Evolutionary conservation across 2,888 invertebrate genomes (phyloP).

Genomic region (Eucriotettix oculatus): DNA sequence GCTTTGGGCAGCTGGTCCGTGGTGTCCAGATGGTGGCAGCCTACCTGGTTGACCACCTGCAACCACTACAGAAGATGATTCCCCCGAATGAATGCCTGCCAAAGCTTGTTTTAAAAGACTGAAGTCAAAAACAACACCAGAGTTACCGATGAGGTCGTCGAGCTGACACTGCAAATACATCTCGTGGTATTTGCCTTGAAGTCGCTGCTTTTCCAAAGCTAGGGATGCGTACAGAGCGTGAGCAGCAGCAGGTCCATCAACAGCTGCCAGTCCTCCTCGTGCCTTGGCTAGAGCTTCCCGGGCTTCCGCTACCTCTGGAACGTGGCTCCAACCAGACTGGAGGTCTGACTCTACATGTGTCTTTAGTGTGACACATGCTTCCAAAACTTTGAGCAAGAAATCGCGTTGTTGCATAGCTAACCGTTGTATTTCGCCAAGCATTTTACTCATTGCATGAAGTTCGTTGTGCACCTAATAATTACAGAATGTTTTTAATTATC

Average conservation of each 20-base stretch:
- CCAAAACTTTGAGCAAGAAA: slow-evolving; percentile 52
- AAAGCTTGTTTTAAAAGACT: slow-evolving; percentile 47
- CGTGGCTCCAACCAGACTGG: slow-evolving; percentile 45
- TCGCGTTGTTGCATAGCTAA: slow-evolving; percentile 52
- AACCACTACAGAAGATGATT: slow-evolving; percentile 24
- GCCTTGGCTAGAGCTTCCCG: slow-evolving; percentile 43
- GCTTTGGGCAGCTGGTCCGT: slow-evolving; percentile 21
- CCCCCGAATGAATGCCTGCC: slow-evolving; percentile 41
- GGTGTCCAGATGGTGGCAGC: slow-evolving; percentile 10
- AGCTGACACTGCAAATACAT: slow-evolving; percentile 55
- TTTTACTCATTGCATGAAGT: slow-evolving; percentile 47
- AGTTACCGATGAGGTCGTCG: slow-evolving; percentile 50
- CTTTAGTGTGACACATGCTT: slow-evolving; percentile 56
- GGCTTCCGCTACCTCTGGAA: slow-evolving; percentile 46
- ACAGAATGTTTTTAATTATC: neutral
- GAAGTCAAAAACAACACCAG: slow-evolving; percentile 48
- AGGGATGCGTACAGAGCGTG: slow-evolving; percentile 42
- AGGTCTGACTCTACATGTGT: slow-evolving; percentile 59
- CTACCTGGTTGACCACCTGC: slow-evolving; percentile 7
- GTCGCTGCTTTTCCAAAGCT: slow-evolving; percentile 45
- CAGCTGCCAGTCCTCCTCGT: slow-evolving; percentile 38
- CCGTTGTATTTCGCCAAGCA: slow-evolving; percentile 51
- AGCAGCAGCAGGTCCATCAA: slow-evolving; percentile 40
- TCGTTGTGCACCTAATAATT: slow-evolving; percentile 37
- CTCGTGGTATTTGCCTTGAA: slow-evolving; percentile 50